Percentiles rank a stretch among this genome's conserved stretches.
phyloP scores from a whole-genome alignment of 2,888 invertebrate genomes.

The Theristus sp. region DNA sequence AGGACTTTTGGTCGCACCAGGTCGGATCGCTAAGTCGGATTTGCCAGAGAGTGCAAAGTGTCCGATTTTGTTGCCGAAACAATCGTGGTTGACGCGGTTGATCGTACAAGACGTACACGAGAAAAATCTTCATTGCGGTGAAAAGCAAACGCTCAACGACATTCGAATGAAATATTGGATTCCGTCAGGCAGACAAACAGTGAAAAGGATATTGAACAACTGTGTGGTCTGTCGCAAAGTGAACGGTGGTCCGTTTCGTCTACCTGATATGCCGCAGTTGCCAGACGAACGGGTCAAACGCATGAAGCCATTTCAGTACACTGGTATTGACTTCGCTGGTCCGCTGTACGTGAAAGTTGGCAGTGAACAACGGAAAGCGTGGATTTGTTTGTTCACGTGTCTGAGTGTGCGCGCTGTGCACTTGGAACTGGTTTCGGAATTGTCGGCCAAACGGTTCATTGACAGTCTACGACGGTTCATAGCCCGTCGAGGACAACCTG shows the following conservation, averaged over 20 bases:
- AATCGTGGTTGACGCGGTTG: background rate
- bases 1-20: conserved; percentile 1
- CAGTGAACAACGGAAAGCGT: background rate
- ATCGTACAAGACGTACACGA: conserved; percentile 10
- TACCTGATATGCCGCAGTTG: conserved; percentile 23
- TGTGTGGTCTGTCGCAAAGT: conserved; percentile 22
- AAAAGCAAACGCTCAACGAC: conserved; percentile 10
- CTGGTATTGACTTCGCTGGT: conserved; percentile 27
- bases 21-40: conserved; percentile 5
- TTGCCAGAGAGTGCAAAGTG: background rate
- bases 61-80: background rate
- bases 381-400: background rate
- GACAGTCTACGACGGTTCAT: background rate
- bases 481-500: background rate
- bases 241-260: conserved; percentile 11
- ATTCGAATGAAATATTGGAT: conserved; percentile 21
- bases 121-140: conserved; percentile 13
- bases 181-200: conserved; percentile 13
- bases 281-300: conserved; percentile 20
- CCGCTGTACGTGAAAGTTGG: conserved; percentile 17
- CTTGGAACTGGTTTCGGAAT: background rate
- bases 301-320: conserved; percentile 18
- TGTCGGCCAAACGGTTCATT: background rate
- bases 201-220: conserved; percentile 11
- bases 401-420: background rate